Evolutionary conservation across 2,797 vertebrate species (phyloP).

Genomic region (Pipistrellus pygmaeus): DNA sequence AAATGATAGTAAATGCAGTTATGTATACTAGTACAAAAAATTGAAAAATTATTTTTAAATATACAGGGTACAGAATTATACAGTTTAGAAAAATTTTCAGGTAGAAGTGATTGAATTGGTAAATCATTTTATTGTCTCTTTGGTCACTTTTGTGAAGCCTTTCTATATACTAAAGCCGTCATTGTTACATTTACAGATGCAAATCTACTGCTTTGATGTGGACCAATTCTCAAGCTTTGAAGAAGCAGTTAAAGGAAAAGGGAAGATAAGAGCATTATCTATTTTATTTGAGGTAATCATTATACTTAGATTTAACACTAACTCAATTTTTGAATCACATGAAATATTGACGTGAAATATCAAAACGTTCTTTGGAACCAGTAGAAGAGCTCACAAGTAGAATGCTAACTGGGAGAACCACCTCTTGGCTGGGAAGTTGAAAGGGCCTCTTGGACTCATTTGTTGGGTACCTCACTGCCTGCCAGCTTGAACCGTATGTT

Average conservation of each 20-base stretch:
- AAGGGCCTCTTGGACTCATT: background rate
- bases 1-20: background rate
- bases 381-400: background rate
- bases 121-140: background rate
- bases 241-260: conserved; percentile 92
- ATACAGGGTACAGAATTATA: background rate
- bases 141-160: background rate
- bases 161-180: conserved; percentile 34
- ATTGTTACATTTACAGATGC: conserved; percentile 92
- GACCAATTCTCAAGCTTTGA: conserved; percentile 92
- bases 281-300: conserved; percentile 95
- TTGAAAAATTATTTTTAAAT: conserved; percentile 33
- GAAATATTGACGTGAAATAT: background rate
- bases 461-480: background rate
- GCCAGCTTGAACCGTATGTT: background rate
- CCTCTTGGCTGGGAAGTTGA: background rate
- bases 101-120: conserved; percentile 15
- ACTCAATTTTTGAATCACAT: background rate
- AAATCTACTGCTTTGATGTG: conserved; percentile 96
- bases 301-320: background rate
- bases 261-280: conserved; percentile 94
- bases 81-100: background rate
- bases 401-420: background rate
- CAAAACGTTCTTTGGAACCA: background rate
- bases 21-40: background rate